Evolutionary conservation across 2,113 vertebrate species (phyloP).

Genomic region (Tichodroma muraria): DNA sequence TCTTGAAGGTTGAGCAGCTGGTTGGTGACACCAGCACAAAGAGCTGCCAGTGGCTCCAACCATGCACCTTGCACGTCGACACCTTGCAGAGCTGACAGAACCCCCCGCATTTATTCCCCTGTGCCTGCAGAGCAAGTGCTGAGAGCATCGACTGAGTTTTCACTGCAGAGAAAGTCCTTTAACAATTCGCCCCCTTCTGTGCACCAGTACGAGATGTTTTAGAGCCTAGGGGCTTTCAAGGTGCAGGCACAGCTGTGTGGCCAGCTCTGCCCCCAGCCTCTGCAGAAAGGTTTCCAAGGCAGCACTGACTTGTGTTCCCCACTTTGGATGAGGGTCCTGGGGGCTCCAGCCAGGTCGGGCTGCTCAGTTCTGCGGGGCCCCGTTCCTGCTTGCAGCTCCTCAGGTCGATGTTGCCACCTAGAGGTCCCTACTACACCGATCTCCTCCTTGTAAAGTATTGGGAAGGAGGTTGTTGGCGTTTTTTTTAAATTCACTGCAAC

Average conservation of each 20-base stretch:
- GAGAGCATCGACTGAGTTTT: neutral
- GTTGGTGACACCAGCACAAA: neutral
- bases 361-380: neutral
- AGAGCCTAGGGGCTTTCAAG: neutral
- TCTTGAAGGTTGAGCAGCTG: neutral
- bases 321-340: neutral
- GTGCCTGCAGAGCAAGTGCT: neutral
- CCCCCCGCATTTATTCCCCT: neutral
- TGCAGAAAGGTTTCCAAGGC: neutral
- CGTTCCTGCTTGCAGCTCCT: neutral
- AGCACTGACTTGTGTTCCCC: neutral
- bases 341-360: neutral
- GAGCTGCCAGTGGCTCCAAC: neutral
- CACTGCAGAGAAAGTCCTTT: neutral
- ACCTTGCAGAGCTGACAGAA: neutral
- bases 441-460: neutral
- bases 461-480: neutral
- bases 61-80: too few relatives aligned
- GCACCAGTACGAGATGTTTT: accelerated
- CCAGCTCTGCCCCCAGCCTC: neutral
- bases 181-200: neutral
- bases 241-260: neutral
- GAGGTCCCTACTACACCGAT: neutral
- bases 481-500: neutral
- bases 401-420: constrained; percentile 59